A percentile compares a stretch with the other conserved stretches of the same genome.
phyloP scores from a whole-genome alignment of 2,888 invertebrate genomes.

The Rhodophaea formosa region DNA sequence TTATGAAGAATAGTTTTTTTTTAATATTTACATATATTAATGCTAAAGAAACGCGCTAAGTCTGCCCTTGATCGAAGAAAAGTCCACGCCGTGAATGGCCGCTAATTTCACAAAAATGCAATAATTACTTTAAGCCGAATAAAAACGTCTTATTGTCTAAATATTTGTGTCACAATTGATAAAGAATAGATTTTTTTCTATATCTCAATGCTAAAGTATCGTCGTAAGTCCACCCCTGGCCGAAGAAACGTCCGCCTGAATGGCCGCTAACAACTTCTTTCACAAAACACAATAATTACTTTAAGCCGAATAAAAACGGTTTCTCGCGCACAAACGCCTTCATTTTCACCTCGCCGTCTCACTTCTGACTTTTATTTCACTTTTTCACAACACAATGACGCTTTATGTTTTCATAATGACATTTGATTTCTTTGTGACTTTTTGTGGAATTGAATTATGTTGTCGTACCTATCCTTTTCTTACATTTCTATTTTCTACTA shows the following conservation, averaged over 20 bases:
- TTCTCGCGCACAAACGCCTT: constrained; percentile 70
- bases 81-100: constrained; percentile 75
- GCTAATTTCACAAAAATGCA: constrained; percentile 81
- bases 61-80: constrained; percentile 49
- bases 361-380: constrained; percentile 43
- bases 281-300: constrained; percentile 81
- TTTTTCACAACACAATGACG: constrained; percentile 9
- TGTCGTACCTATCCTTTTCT: not conserved
- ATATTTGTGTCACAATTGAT: too few relatives aligned
- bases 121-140: constrained; percentile 79
- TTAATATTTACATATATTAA: too few relatives aligned
- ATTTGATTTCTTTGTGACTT: constrained; percentile 9
- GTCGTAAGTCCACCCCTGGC: constrained; percentile 44
- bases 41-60: constrained; percentile 29
- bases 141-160: constrained; percentile 78
- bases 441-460: not conserved
- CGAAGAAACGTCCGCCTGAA: constrained; percentile 66
- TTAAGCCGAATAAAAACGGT: constrained; percentile 77
- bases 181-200: too few relatives aligned
- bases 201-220: too few relatives aligned
- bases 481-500: too few relatives aligned
- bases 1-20: too few relatives aligned
- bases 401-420: constrained; percentile 17
- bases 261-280: constrained; percentile 81
- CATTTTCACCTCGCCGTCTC: constrained; percentile 61